Conservation (phyloP, 2,797 vertebrate species). For the Liparis tanakae region DNA sequence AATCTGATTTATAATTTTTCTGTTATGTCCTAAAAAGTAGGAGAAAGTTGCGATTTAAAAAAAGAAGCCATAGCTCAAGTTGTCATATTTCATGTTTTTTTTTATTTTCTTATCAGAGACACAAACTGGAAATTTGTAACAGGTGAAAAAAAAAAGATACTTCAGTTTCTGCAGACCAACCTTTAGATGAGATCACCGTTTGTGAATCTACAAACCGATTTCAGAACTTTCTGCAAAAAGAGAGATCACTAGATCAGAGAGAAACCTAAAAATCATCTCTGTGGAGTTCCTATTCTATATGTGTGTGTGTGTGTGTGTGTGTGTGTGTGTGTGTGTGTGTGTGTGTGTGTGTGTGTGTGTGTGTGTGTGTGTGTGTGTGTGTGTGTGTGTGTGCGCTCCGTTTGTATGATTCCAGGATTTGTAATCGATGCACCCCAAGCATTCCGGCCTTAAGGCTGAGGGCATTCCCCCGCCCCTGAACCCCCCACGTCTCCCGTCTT, state of each 20-base stretch:
- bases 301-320: not conserved
- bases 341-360: not conserved
- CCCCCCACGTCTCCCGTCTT: slow-evolving; percentile 33
- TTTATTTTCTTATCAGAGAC: not conserved
- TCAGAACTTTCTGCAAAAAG: not conserved
- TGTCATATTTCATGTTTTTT: not conserved
- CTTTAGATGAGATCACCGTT: too few species aligned
- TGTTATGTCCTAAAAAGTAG: not conserved
- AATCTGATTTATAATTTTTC: not conserved
- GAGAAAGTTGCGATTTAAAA: not conserved
- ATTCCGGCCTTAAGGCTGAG: not conserved
- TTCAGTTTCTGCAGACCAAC: not conserved
- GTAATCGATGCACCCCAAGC: not conserved
- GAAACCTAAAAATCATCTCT: not conserved
- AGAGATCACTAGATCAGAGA: not conserved
- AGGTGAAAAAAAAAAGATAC: not conserved
- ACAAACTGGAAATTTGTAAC: not conserved
- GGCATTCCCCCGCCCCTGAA: slow-evolving; percentile 59
- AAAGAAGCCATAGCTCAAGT: not conserved
- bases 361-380: not conserved
- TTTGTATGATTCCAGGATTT: not conserved
- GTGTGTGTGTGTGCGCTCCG: not conserved
- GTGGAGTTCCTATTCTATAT: not conserved
- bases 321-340: not conserved
- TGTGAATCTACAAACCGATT: not conserved